Evolutionary conservation across 2,888 invertebrate genomes (phyloP), one percentile per base, ranked within the genome.

Genomic region (Copidosoma aretas): DNA sequence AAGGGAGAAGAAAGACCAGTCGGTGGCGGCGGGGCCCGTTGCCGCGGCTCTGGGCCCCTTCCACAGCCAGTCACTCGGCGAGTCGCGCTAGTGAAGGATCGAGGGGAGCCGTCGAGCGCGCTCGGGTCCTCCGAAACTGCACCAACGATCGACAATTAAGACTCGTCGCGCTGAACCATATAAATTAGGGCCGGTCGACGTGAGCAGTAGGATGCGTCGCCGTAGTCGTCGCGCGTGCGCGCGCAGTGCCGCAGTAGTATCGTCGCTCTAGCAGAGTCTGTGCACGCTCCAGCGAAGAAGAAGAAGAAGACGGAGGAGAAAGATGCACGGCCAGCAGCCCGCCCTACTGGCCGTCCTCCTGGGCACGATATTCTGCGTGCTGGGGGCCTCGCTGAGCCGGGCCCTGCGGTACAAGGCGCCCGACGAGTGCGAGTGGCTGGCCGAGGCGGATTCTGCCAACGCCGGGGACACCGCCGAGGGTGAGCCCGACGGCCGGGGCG

Each of bases 401-500:
- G 87, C 88, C 74, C 81, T 80, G 53, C 88, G 91, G 73, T 92
- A 92, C 84, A 91, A 92, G 81, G 91, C 92, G 77, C 92, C 92
- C 74, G 92, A 92, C 84, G 92, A 92, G 84, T 92, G 92, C 86
- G 90, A 91, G 78, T 92, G 92, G 92, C 89, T 91, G 76, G 89
- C 90, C 73, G 90, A 90, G 79, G 89, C n/a, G n/a, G n/a, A n/a
- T n/a, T n/a, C n/a, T n/a, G n/a, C n/a, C n/a, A n/a, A n/a, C n/a
- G 73, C 32, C 32, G 4, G 4, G 4, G 32, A 32, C 32, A 32
- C 32, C 32, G 32, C 4, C 32, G 32, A 32, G 8, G 32, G 32
- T n/a, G n/a, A n/a, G 32, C 3, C 32, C 32, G 8, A 32, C 32
- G 12, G 87, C 88, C 78, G 88, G 88, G 75, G 87, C 79, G 88